Base-by-base conservation (phyloP, 2,888 invertebrate genomes). In the Agelastica alni region DNA sequence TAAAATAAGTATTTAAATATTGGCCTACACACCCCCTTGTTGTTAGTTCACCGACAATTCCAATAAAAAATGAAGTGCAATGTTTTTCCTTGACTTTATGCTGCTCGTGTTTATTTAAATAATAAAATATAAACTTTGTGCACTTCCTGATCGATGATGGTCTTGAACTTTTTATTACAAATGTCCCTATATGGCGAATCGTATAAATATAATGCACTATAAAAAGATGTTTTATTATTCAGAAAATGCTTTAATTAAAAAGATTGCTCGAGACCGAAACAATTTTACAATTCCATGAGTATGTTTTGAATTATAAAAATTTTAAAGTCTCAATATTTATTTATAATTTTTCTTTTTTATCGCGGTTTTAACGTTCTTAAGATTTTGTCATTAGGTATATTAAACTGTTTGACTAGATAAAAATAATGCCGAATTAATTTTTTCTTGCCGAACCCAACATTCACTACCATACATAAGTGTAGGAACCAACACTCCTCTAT, bases 101-200 rank as follows among this genome's bases (percentile, higher is more conserved):
- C 9, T 2, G 4, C n/a, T 9, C 12, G 30, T 12, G 16, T 34
- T 34, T 17, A 34, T 34, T 34, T 34, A 7, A 34, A 34, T 30
- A 30, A 12, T 34, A 9, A 17, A 34, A 13, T 26, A 37, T 34
- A 37, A n/a, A 37, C 18, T 37, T 37, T 16, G 18, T 5, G 10
- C 18, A 10, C 18, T 37, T 37, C 37, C 37, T 37, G 37, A 10
- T 7, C 16, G 18, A 37, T 5, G 16, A 37, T 5, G 16, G 9
- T 37, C 37, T 37, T 16, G 18, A 37, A 37, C 16, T 17, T 37
- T 37, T 18, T 37, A 37, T 37, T 17, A 37, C 16, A 37, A 37
- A 17, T 37, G 4, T 17, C 37, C 37, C 9, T 37, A 16, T 18
- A 37, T 17, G 37, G 37, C 5, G 18, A 37, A 17, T 17, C 17